Percentiles rank a stretch among this genome's conserved stretches.
These are phyloP conservation scores for Sakesphorus luctuosus DNA, from an alignment of 2,113 vertebrate genomes.

Conservation along the genomic window DNA sequence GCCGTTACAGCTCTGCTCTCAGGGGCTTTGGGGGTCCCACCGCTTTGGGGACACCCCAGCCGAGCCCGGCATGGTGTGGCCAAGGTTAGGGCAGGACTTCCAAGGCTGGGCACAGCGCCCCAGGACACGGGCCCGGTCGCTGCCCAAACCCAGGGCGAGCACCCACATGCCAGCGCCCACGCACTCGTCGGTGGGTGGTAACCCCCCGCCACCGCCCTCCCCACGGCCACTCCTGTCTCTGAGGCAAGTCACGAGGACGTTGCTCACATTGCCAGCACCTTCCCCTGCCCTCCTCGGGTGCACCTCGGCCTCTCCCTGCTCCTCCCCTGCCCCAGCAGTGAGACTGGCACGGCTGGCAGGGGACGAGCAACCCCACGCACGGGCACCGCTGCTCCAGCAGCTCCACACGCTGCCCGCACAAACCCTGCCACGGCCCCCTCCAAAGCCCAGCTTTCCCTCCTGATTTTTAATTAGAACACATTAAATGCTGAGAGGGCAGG, in stretches of 20 bases:
- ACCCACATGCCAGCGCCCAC: not conserved
- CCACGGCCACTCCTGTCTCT: not conserved
- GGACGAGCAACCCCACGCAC: not conserved
- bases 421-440: not conserved
- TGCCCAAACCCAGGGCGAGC: not conserved
- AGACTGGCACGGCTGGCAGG: not conserved
- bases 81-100: not conserved
- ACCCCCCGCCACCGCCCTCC: not conserved
- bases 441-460: not conserved
- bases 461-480: conserved; percentile 1
- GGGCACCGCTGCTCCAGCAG: not conserved
- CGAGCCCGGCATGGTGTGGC: rapidly evolving
- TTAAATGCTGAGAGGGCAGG: conserved; percentile 18
- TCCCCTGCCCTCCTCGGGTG: not conserved
- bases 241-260: not conserved
- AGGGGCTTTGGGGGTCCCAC: not conserved
- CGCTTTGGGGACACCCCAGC: not conserved
- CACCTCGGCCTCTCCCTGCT: not conserved
- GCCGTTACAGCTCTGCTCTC: rapidly evolving
- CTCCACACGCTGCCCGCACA: not conserved
- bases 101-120: not conserved
- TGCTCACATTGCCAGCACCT: rapidly evolving
- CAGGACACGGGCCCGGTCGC: not conserved
- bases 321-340: not conserved
- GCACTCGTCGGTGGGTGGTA: not conserved